These are phyloP conservation scores for Ashinkailepas kermadecensis DNA, from an alignment of 2,888 invertebrate genomes.

Conservation along the genomic window DNA sequence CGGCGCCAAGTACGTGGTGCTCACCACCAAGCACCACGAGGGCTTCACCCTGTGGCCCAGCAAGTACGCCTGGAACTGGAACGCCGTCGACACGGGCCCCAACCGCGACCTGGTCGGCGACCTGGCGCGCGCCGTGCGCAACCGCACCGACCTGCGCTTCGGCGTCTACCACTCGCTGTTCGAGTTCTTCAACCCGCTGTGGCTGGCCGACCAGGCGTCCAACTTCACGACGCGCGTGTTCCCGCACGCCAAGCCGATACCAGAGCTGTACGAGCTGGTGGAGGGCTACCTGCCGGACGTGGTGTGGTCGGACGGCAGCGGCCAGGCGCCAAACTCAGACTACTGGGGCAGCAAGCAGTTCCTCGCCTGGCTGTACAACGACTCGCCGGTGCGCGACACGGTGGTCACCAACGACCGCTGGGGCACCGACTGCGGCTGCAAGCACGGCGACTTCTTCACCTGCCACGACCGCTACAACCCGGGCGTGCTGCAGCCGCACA, in stretches of 20 bases:
- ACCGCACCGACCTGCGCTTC: conserved; percentile 28
- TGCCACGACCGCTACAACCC: conserved; percentile 73
- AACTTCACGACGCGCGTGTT: conserved; percentile 29
- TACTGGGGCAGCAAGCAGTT: conserved; percentile 82
- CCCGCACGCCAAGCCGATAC: conserved; percentile 51
- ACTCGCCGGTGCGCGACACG: conserved; percentile 68
- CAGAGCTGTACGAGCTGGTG: conserved; percentile 69
- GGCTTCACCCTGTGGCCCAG: conserved; percentile 79
- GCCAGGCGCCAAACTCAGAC: conserved; percentile 59
- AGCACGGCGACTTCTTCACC: conserved; percentile 83
- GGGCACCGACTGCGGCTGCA: conserved; percentile 69
- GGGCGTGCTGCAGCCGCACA: conserved; percentile 59
- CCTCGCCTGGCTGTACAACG: conserved; percentile 87
- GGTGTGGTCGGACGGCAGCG: conserved; percentile 91
- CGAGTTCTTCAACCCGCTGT: conserved; percentile 83
- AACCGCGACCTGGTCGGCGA: conserved; percentile 60
- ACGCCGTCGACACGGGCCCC: conserved; percentile 68
- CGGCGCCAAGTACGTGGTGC: conserved; percentile 77
- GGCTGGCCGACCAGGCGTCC: conserved; percentile 51
- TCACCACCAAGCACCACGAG: conserved; percentile 84
- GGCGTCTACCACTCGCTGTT: conserved; percentile 47
- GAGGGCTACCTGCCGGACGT: conserved; percentile 54
- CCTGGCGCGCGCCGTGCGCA: background rate
- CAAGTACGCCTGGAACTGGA: conserved; percentile 73
- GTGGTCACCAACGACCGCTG: conserved; percentile 92